A percentile compares a stretch with the other conserved stretches of the same genome.
These are phyloP conservation scores for Heteromurus nitidus DNA, from an alignment of 2,888 invertebrate genomes.

Conservation along the genomic window DNA sequence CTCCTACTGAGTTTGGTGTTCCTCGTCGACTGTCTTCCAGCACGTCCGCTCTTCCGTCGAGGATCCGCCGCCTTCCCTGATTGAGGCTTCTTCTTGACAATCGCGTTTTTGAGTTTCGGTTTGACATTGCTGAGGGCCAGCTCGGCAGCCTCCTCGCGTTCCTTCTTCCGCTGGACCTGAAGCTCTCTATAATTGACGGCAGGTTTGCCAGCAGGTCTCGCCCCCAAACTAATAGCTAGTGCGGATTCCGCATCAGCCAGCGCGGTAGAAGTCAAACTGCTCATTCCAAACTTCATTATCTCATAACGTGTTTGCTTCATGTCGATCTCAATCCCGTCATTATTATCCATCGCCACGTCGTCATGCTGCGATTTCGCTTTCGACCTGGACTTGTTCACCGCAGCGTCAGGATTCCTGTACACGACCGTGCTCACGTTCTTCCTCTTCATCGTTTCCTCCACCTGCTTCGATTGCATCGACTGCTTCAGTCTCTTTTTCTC, in stretches of 20 bases:
- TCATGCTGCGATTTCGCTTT: not conserved
- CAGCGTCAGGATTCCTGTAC: slow-evolving; percentile 66
- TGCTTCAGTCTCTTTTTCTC: slow-evolving; percentile 57
- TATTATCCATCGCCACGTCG: not conserved
- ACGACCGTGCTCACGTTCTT: slow-evolving; percentile 65
- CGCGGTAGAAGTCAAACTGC: slow-evolving; percentile 83
- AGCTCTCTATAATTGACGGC: slow-evolving; percentile 85
- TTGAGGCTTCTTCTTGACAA: slow-evolving; percentile 30
- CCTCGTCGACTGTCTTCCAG: not conserved
- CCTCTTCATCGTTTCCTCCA: slow-evolving; percentile 26
- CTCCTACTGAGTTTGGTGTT: not conserved
- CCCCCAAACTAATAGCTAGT: slow-evolving; percentile 87
- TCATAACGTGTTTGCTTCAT: slow-evolving; percentile 87
- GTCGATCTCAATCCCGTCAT: slow-evolving; percentile 78
- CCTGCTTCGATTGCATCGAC: slow-evolving; percentile 34
- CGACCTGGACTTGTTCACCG: not conserved
- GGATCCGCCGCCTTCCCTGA: not conserved
- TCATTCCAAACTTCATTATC: slow-evolving; percentile 88
- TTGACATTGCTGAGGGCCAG: slow-evolving; percentile 38
- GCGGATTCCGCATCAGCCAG: slow-evolving; percentile 87
- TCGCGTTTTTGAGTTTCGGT: slow-evolving; percentile 34
- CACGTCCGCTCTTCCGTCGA: too few relatives aligned
- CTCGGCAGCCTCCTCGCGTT: slow-evolving; percentile 76
- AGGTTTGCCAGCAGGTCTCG: slow-evolving; percentile 84
- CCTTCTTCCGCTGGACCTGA: slow-evolving; percentile 78